Percentiles rank a stretch among this genome's conserved stretches.
Evolutionary conservation across 2,797 vertebrate species (phyloP).

Genomic region (Apogon talboti): DNA sequence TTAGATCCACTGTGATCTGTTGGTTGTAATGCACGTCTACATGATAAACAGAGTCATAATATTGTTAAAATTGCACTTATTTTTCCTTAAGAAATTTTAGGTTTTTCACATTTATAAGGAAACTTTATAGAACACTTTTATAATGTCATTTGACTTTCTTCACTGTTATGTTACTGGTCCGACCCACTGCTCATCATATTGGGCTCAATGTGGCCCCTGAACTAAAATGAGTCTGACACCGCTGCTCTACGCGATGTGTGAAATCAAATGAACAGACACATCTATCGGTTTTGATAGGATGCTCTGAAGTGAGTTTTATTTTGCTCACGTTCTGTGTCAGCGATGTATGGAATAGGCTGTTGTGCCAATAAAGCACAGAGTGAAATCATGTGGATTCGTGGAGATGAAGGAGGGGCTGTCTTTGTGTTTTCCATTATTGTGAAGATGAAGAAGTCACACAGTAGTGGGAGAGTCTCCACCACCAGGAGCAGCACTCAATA

Average conservation of each 20-base stretch:
- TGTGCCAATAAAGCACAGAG: slow-evolving; percentile 44
- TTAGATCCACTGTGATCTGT: no score
- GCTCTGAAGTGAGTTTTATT: slow-evolving; percentile 58
- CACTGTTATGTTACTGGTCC: no score
- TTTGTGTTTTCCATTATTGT: slow-evolving; percentile 59
- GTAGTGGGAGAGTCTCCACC: slow-evolving; percentile 40
- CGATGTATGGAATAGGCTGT: slow-evolving; percentile 25
- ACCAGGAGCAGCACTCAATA: slow-evolving; percentile 56
- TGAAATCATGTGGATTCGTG: slow-evolving; percentile 47
- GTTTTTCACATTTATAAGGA: no score
- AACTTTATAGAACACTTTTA: no score
- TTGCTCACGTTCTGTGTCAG: slow-evolving; percentile 60
- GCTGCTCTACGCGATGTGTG: slow-evolving; percentile 4
- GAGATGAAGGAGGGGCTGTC: slow-evolving; percentile 25
- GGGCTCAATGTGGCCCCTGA: no score
- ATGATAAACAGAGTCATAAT: no score
- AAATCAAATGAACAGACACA: slow-evolving; percentile 36
- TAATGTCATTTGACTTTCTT: no score
- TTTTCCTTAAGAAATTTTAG: no score
- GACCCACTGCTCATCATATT: no score
- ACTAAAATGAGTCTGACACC: no score
- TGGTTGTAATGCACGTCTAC: no score
- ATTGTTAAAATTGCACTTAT: no score
- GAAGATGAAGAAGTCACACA: slow-evolving; percentile 58
- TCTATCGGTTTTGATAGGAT: slow-evolving; percentile 36